A percentile compares a stretch with the other conserved stretches of the same genome.
Conservation (phyloP, 2,113 vertebrate genomes). For the Delphinapterus leucas region DNA sequence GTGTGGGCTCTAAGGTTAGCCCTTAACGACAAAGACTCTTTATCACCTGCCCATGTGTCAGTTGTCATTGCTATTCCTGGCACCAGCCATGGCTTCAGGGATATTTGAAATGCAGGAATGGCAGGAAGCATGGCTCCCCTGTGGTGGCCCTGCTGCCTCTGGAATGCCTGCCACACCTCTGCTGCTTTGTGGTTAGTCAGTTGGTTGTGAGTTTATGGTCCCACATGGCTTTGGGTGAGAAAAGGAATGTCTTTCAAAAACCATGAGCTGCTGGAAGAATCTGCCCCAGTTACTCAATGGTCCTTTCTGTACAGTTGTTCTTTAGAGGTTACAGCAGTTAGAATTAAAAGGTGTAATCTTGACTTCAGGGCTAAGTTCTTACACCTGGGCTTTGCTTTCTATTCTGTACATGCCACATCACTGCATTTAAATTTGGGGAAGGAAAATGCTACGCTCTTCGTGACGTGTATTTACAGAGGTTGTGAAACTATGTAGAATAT, state of each 20-base stretch:
- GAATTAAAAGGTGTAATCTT: not conserved
- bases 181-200: not conserved
- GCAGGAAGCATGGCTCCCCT: not conserved
- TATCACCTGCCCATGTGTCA: not conserved
- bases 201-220: not conserved
- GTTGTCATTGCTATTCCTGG: slow-evolving; percentile 29
- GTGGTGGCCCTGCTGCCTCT: not conserved
- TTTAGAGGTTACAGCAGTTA: not conserved
- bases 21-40: not conserved
- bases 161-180: slow-evolving; percentile 19
- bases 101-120: not conserved
- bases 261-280: not conserved
- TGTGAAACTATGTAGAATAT: not conserved
- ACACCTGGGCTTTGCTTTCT: not conserved
- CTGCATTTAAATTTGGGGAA: not conserved
- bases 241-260: slow-evolving; percentile 37
- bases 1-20: not conserved
- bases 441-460: not conserved
- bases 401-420: not conserved
- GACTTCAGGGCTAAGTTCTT: not conserved
- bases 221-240: not conserved
- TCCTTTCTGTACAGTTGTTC: slow-evolving; percentile 1
- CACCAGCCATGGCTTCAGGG: not conserved
- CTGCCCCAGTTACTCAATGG: not conserved
- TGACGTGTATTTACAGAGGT: not conserved